These are phyloP conservation scores for Tragelaphus imberbis DNA, from an alignment of 2,113 vertebrate genomes.

Conservation along the genomic window DNA sequence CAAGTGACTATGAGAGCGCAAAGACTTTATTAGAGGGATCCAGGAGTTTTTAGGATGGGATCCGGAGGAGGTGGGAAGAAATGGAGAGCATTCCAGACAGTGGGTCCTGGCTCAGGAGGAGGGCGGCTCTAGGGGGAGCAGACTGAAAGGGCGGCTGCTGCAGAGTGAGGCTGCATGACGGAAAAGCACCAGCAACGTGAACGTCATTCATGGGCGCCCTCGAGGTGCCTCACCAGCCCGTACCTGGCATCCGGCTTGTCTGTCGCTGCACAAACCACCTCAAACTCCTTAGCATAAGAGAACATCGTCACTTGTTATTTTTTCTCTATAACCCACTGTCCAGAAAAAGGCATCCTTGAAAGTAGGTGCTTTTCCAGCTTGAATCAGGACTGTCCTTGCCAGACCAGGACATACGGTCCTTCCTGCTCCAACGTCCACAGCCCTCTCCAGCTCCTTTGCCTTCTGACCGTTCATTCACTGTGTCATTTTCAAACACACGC, in stretches of 20 bases:
- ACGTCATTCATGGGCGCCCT: background rate
- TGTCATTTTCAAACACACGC: background rate
- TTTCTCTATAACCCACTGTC: background rate
- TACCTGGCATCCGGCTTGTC: background rate
- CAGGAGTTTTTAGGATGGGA: background rate
- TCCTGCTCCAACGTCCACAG: rapidly evolving
- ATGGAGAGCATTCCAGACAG: background rate
- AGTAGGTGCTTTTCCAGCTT: background rate
- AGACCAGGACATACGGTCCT: background rate
- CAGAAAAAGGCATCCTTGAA: background rate
- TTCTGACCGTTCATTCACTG: background rate
- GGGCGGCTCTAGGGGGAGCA: background rate
- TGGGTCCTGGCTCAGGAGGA: background rate
- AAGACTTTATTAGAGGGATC: background rate
- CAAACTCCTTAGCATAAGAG: background rate
- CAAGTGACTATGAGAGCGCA: background rate
- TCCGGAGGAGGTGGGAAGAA: background rate
- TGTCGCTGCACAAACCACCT: background rate
- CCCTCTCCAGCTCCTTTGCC: background rate
- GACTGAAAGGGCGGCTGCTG: background rate
- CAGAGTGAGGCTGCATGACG: background rate
- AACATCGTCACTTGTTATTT: background rate
- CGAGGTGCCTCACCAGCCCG: background rate
- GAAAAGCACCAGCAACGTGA: background rate
- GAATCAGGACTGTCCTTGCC: background rate